Evolutionary conservation across 2,888 invertebrate species (phyloP).

Genomic region (Melolontha melolontha): DNA sequence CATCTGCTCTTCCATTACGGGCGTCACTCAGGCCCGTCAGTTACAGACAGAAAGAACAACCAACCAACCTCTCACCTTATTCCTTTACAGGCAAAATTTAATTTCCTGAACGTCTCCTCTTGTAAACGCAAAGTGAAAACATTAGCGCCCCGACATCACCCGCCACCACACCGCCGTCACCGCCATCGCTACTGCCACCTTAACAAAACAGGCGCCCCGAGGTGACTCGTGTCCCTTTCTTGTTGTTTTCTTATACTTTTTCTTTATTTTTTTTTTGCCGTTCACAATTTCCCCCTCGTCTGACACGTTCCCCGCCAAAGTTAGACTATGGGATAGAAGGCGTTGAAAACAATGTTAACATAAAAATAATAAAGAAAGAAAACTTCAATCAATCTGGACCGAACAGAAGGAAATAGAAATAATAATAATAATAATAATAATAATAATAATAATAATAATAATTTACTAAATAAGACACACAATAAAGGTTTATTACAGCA

Average conservation of each 20-base stretch:
- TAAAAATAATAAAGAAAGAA: slow-evolving; percentile 54
- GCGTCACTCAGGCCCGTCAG: slow-evolving; percentile 63
- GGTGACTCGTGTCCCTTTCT: slow-evolving; percentile 4
- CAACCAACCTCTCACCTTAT: slow-evolving; percentile 66
- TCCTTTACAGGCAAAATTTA: slow-evolving; percentile 66
- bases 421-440: too few relatives aligned
- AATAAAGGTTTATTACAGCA: too few relatives aligned
- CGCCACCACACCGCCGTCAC: background rate
- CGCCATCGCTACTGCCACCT: slow-evolving; percentile 6
- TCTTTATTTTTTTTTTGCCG: background rate
- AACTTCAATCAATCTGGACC: background rate
- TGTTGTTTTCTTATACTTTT: slow-evolving; percentile 2
- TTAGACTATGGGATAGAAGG: slow-evolving; percentile 35
- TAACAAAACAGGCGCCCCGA: slow-evolving; percentile 25
- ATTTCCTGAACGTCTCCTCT: slow-evolving; percentile 65
- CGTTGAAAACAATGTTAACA: slow-evolving; percentile 62
- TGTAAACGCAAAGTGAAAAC: slow-evolving; percentile 64
- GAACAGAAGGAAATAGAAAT: too few relatives aligned
- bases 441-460: too few relatives aligned
- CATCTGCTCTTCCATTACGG: slow-evolving; percentile 65
- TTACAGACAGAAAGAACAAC: slow-evolving; percentile 64
- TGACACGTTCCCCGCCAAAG: background rate
- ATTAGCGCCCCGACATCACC: slow-evolving; percentile 63
- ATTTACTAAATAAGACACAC: too few relatives aligned
- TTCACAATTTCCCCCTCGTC: background rate